Evolutionary conservation across 2,888 invertebrate genomes (phyloP).

Genomic region (Tuberolachnus salignus): DNA sequence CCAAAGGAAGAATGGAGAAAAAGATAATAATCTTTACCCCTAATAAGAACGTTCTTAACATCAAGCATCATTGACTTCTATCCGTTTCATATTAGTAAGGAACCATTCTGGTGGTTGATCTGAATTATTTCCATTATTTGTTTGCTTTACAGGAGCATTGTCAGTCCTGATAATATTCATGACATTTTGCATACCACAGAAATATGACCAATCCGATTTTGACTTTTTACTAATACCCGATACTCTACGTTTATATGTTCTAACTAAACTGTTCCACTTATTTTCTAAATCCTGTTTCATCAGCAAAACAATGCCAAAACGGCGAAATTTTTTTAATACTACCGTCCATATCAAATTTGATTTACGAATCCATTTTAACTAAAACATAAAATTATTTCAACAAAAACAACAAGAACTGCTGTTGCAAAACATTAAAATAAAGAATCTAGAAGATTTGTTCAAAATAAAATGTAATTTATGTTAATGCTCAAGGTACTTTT

Average conservation of each 20-base stretch:
- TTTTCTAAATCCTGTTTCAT: slow-evolving; percentile 57
- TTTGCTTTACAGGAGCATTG: not conserved
- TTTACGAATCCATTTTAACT: slow-evolving; percentile 53
- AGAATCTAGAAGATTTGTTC: no score
- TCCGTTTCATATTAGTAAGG: slow-evolving; percentile 37
- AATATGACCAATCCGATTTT: slow-evolving; percentile 37
- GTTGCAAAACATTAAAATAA: no score
- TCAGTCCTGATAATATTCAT: slow-evolving; percentile 34
- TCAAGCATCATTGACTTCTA: slow-evolving; percentile 46
- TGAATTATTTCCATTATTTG: not conserved
- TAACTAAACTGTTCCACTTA: slow-evolving; percentile 57
- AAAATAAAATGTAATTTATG: no score
- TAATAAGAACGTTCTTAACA: no score
- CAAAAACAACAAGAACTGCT: no score
- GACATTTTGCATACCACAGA: slow-evolving; percentile 33
- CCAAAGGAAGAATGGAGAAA: no score
- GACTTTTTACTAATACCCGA: slow-evolving; percentile 46
- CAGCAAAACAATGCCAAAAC: slow-evolving; percentile 47
- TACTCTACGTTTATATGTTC: slow-evolving; percentile 47
- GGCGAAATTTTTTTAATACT: slow-evolving; percentile 54
- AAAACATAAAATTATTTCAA: no score
- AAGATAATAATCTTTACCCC: no score
- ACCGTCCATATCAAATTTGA: slow-evolving; percentile 53
- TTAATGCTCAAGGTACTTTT: no score
- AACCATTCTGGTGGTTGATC: slow-evolving; percentile 54